These are phyloP conservation scores for Heteractis magnifica DNA, from an alignment of 92 coral and sea anemone genomes.

Conservation along the genomic window DNA sequence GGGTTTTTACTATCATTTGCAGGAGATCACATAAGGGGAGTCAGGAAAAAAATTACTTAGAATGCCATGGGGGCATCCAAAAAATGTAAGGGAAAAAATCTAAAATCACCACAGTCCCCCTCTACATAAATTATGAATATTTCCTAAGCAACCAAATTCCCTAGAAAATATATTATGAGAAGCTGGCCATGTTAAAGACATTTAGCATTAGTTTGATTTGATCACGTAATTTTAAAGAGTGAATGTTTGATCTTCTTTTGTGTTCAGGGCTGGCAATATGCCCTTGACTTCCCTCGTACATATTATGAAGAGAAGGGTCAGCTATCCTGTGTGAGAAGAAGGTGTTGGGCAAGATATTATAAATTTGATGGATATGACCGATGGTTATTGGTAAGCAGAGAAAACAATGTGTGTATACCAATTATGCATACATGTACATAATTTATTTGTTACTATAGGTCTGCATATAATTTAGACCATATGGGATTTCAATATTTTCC, in stretches of 20 bases:
- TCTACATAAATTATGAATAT: no score
- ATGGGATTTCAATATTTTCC: no score
- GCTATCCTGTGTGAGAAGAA: constrained; percentile 83
- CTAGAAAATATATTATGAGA: no score
- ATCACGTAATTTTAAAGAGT: not conserved
- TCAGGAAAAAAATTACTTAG: no score
- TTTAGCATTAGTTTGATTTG: no score
- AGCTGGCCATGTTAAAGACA: no score
- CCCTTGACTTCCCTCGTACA: constrained; percentile 89
- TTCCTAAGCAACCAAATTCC: no score
- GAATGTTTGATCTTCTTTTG: not conserved
- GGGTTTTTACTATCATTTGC: no score
- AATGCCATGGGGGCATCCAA: not conserved
- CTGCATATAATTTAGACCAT: no score
- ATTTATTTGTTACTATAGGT: not conserved
- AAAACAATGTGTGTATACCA: not conserved
- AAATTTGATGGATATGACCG: constrained; percentile 85
- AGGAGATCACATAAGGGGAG: no score
- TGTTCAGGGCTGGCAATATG: constrained; percentile 98
- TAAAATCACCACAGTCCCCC: not conserved
- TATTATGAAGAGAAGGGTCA: constrained; percentile 54
- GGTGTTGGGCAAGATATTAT: constrained; percentile 89
- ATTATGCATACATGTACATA: not conserved
- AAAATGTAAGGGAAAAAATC: not conserved
- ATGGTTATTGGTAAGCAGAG: constrained; percentile 78